Conservation (phyloP, 1,140 invertebrate genomes). For the Brachionus calyciflorus region DNA sequence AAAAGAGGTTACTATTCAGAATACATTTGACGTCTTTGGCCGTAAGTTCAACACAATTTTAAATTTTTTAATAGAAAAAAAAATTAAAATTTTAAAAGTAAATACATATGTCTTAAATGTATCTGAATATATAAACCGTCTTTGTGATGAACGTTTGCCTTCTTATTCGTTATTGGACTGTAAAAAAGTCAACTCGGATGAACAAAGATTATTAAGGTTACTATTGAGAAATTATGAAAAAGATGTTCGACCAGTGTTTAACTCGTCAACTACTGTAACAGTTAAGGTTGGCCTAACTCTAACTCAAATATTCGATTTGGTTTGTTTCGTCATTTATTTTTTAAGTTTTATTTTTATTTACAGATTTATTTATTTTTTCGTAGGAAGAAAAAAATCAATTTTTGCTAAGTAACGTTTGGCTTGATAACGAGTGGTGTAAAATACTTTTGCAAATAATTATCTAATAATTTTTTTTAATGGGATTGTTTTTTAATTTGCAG, state of each 20-base stretch:
- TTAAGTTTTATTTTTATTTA: too few relatives aligned
- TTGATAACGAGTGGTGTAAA: conserved; percentile 62
- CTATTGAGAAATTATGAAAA: conserved; percentile 49
- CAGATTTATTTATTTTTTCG: too few relatives aligned
- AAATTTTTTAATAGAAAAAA: not conserved
- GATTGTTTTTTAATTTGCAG: conserved; percentile 62
- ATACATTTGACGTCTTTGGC: conserved; percentile 4
- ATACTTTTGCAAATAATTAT: not conserved
- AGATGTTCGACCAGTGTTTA: conserved; percentile 52
- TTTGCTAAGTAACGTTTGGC: conserved; percentile 67
- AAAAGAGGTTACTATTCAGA: not conserved
- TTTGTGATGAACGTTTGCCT: conserved; percentile 5
- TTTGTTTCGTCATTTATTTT: conserved; percentile 37
- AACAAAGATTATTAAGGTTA: not conserved
- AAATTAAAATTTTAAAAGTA: not conserved
- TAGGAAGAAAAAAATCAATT: conserved; percentile 69
- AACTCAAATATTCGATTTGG: conserved; percentile 57
- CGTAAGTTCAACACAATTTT: not conserved
- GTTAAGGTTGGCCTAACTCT: conserved; percentile 53
- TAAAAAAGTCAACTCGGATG: conserved; percentile 36
- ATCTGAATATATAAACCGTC: not conserved
- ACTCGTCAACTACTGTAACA: conserved; percentile 50
- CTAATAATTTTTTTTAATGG: not conserved
- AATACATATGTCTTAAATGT: conserved; percentile 41
- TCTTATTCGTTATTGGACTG: conserved; percentile 3